Percentiles rank a stretch among this genome's conserved stretches.
Evolutionary conservation across 1,140 invertebrate species (phyloP).

Genomic region (Macrobrachium rosenbergii): DNA sequence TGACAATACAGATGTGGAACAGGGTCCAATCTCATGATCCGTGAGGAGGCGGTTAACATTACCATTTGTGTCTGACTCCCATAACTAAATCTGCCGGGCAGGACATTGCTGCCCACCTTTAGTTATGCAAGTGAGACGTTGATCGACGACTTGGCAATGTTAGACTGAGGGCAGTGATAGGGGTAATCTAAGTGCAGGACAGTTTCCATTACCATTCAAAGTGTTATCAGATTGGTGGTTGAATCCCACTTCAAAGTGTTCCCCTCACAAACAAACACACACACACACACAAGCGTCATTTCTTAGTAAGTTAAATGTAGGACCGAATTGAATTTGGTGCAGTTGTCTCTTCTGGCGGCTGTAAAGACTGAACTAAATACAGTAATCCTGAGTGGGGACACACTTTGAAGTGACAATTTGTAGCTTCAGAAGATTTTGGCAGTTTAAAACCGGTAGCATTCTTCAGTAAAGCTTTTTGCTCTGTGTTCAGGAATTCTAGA

Average conservation of each 20-base stretch:
- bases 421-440: slow-evolving; percentile 18
- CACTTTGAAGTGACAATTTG: neutral
- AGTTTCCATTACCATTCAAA: neutral
- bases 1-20: too few relatives aligned
- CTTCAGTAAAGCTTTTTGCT: slow-evolving; percentile 38
- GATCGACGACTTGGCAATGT: neutral
- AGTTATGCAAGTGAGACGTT: too few relatives aligned
- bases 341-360: neutral
- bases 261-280: too few relatives aligned
- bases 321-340: too few relatives aligned
- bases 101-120: too few relatives aligned
- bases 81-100: too few relatives aligned
- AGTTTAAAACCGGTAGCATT: slow-evolving; percentile 31
- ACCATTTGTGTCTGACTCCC: too few relatives aligned
- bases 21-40: too few relatives aligned
- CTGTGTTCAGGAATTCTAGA: slow-evolving; percentile 29
- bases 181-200: neutral
- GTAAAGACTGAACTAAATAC: too few relatives aligned
- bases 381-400: neutral
- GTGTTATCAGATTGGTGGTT: slow-evolving; percentile 12
- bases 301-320: too few relatives aligned
- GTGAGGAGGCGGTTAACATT: too few relatives aligned
- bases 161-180: slow-evolving; percentile 25
- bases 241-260: neutral
- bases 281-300: too few relatives aligned